Percentiles rank a stretch among this genome's conserved stretches.
Conservation (phyloP, 2,888 invertebrate genomes). For the Diogma glabrata region DNA sequence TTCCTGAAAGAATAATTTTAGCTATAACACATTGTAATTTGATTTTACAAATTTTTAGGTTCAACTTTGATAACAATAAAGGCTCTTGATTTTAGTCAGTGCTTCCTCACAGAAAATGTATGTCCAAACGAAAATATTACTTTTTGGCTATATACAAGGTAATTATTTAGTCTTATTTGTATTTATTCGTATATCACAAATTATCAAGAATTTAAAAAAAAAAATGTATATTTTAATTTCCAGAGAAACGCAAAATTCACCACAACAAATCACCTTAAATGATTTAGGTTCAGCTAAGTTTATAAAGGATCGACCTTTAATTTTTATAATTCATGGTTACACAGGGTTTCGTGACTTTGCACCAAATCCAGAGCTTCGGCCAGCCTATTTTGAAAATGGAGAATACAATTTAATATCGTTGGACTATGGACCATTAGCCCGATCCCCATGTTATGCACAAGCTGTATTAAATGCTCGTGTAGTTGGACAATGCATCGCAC, state of each 20-base stretch:
- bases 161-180: conserved; percentile 18
- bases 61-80: too few relatives aligned
- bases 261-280: conserved; percentile 36
- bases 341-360: conserved; percentile 47
- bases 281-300: conserved; percentile 26
- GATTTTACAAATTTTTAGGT: background rate
- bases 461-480: conserved; percentile 46
- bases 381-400: conserved; percentile 44
- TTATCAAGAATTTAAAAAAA: too few relatives aligned
- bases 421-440: conserved; percentile 47
- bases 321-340: conserved; percentile 51
- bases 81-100: background rate
- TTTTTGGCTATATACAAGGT: conserved; percentile 49
- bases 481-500: conserved; percentile 48
- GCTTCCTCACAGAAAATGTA: conserved; percentile 13
- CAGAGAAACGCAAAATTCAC: conserved; percentile 31
- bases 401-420: conserved; percentile 49
- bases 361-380: conserved; percentile 47
- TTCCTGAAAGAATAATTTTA: too few relatives aligned
- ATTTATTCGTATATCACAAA: background rate
- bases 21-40: too few relatives aligned
- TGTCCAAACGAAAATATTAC: conserved; percentile 47
- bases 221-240: too few relatives aligned
- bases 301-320: conserved; percentile 33
- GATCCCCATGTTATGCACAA: conserved; percentile 46